phyloP scores from a whole-genome alignment of 1,140 invertebrate genomes.

The Hycleus phaleratus region DNA sequence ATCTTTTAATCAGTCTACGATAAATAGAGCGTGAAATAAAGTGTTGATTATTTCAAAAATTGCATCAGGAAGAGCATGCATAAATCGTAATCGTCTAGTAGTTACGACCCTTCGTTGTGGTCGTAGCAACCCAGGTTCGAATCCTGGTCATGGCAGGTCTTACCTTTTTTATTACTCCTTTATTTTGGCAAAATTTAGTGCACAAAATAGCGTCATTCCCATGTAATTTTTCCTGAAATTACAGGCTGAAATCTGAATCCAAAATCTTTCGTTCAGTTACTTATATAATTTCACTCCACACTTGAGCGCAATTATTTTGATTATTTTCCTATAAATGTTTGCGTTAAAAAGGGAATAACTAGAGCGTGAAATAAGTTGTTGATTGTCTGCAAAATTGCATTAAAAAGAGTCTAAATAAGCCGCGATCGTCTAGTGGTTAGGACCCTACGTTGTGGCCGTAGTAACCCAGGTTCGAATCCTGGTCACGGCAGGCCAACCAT shows the following conservation, averaged over 20 bases:
- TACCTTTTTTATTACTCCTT: conserved; percentile 29
- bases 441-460: conserved; percentile 81
- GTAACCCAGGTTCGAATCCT: conserved; percentile 84
- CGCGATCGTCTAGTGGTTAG: conserved; percentile 90
- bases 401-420: conserved; percentile 36
- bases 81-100: conserved; percentile 32
- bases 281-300: no score
- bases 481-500: conserved; percentile 56
- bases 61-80: no score
- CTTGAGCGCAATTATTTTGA: no score
- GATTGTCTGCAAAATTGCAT: no score
- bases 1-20: no score
- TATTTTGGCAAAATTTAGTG: background rate
- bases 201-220: no score
- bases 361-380: no score
- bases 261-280: no score
- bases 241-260: no score
- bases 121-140: conserved; percentile 40
- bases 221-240: no score
- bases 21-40: conserved; percentile 4
- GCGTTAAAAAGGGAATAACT: no score
- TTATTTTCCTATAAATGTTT: no score
- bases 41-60: conserved; percentile 23
- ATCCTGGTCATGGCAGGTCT: conserved; percentile 38
- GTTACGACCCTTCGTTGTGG: conserved; percentile 40